A percentile compares a stretch with the other conserved stretches of the same genome.
These are phyloP conservation scores for Enteromius treurensis DNA, from an alignment of 2,797 vertebrate species.

Conservation along the genomic window DNA sequence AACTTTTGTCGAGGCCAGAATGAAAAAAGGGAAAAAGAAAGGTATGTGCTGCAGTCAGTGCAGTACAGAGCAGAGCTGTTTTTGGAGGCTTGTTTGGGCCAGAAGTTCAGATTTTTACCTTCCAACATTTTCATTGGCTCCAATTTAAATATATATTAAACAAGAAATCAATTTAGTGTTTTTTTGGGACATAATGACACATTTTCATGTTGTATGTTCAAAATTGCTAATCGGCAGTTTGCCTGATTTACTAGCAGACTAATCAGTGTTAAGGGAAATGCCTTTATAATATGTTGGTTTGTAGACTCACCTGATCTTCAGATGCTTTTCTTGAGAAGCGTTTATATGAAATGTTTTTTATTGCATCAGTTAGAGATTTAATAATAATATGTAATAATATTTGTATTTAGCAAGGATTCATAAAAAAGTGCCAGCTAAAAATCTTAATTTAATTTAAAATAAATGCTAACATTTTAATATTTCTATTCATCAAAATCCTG, in stretches of 20 bases:
- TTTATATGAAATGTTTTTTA: not conserved
- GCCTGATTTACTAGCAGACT: not conserved
- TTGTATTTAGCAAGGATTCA: not conserved
- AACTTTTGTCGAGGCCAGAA: constrained; percentile 38
- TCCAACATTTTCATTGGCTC: not conserved
- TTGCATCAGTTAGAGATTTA: no score
- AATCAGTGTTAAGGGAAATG: not conserved
- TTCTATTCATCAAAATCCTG: not conserved
- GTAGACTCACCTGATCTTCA: not conserved
- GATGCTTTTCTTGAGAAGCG: not conserved
- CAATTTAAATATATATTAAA: not conserved
- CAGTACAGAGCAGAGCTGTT: not conserved
- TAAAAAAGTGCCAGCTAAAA: not conserved
- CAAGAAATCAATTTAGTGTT: not conserved
- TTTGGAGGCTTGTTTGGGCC: not conserved
- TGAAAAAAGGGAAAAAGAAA: constrained; percentile 13
- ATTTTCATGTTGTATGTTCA: not conserved
- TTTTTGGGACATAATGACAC: not conserved
- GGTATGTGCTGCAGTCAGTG: constrained; percentile 16
- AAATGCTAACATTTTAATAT: not conserved
- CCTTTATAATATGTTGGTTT: not conserved
- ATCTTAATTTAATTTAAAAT: not conserved
- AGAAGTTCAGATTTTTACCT: not conserved
- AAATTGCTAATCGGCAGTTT: not conserved
- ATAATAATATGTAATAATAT: not conserved